Base-by-base conservation (phyloP, 1,140 invertebrate species). In the Leptoteleia sp. region DNA sequence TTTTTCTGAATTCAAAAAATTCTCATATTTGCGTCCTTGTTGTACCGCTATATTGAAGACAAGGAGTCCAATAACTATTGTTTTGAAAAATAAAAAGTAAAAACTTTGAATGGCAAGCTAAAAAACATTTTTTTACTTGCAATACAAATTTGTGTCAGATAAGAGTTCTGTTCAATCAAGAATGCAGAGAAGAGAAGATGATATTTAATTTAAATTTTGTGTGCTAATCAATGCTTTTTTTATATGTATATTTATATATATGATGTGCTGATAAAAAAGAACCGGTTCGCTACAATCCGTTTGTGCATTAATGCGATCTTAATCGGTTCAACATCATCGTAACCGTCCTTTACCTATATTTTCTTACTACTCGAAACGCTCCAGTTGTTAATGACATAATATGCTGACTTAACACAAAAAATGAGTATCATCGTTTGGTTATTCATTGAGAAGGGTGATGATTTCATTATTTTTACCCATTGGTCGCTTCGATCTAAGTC, bases 311-410 rank as follows among this genome's bases (percentile, higher is more conserved):
- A 68, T 48, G 52, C 12, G 35, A 65, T 59, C n/a, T 67, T 52
- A 67, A 75, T 67, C 13, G 17, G 57, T 57, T 40, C 43, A 31
- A 13, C 19, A 12, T 3, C 29, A 27, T 8, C 11, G 12, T 9
- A 43, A 64, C 8, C 37, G 67, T 72, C 78, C 72, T 80, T 72
- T 76, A 76, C 78, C 72, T 19, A 25, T n/a, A 75, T 71, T 76
- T 76, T 68, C 40, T 67, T 31, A 9, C 11, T 7, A 11, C 27
- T 62, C 22, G 76, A 19, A 59, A 71, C 55, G 78, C 67, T 80
- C 72, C 45, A 76, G 37, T 80, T 72, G 61, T 5, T 9, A 29
- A 29, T 77, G 59, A 67, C 29, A 64, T 68, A 76, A 80, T 25
- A 15, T 1, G 11, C 8, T 1, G 7, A n/a, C 12, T 55, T 47